Percentiles rank a stretch among this genome's conserved stretches.
Evolutionary conservation across 1,140 invertebrate genomes (phyloP).

Genomic region (Drosophila biarmipes): DNA sequence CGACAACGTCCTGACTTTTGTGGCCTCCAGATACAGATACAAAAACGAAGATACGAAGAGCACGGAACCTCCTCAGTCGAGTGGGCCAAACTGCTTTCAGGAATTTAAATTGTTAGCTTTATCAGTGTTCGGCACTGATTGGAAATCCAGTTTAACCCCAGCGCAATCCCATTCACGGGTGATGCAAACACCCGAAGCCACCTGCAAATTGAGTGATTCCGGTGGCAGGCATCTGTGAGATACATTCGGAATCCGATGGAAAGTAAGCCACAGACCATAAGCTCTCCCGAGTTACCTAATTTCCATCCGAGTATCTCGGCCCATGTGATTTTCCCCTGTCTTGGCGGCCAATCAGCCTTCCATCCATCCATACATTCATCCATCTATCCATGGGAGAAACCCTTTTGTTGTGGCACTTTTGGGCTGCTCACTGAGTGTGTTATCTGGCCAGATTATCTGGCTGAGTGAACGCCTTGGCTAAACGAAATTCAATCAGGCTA

Average conservation of each 20-base stretch:
- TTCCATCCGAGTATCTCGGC: constrained; percentile 14
- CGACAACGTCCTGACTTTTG: constrained; percentile 52
- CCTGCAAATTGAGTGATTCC: constrained; percentile 40
- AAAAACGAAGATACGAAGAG: constrained; percentile 20
- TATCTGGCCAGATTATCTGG: constrained; percentile 58
- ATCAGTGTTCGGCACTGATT: constrained; percentile 46
- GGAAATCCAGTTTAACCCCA: constrained; percentile 38
- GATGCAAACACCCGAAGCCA: constrained; percentile 29
- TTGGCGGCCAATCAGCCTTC: constrained; percentile 24
- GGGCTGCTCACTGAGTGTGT: constrained; percentile 42
- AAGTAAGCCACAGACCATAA: constrained; percentile 30
- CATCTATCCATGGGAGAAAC: constrained; percentile 20
- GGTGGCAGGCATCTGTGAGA: constrained; percentile 13
- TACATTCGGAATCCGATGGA: constrained; percentile 9
- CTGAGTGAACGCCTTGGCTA: constrained; percentile 63
- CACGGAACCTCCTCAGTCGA: constrained; percentile 25
- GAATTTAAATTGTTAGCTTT: constrained; percentile 80
- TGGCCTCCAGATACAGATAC: constrained; percentile 25
- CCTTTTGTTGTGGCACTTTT: constrained; percentile 50
- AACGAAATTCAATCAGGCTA: constrained; percentile 77
- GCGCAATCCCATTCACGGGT: constrained; percentile 1
- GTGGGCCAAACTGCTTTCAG: constrained; percentile 41
- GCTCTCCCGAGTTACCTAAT: constrained; percentile 28
- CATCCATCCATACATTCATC: constrained; percentile 9
- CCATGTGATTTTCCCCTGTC: constrained; percentile 25